Evolutionary conservation across 2,888 invertebrate species (phyloP), one percentile per base, ranked within the genome.

Genomic region (Priocnemis perturbator): DNA sequence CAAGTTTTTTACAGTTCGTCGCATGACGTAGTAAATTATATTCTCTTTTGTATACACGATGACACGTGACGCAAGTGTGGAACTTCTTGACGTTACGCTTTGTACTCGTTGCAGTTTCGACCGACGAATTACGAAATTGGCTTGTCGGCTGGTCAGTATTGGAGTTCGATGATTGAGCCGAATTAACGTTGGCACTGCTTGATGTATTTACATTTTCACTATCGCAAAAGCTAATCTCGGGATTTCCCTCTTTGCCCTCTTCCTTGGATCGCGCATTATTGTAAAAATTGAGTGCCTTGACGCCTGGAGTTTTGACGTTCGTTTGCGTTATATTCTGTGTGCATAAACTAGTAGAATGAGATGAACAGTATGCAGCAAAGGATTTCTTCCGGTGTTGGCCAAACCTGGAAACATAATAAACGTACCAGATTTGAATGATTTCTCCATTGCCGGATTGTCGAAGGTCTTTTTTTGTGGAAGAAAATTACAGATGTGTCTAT

Each of bases 401-500:
- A 61, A 52, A 84, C 76, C 85, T 85, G 85, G 65, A 82, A 85
- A 83, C 79, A 84, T 76, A 83, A 85, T 71, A 84, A 79, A 76
- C 48, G 78, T 64, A 71, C 70, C 59, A 78, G 65, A 64, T 77
- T 73, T 81, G 69, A 72, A 62, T 73, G 56, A 58, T 75, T 76
- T 63, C 21, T 69, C n/a, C 9, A 11, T 37, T 48, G 47, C 19
- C n/a, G 23, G 26, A 30, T 56, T 61, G 19, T 52, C 59, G 48
- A 57, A 47, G 17, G 59, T n/a, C 44, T 66, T 59, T 69, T 61
- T 62, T 57, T 63, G 60, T 48, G 60, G 53, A 58, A 17, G 14
- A 15, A 52, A 52, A 60, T 60, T 56, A 37, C 37, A 48, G 26
- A 50, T 17, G 55, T 47, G 55, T 47, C 9, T 64, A 67, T 55